These are phyloP conservation scores for Muricea muricata DNA, from an alignment of 92 coral and sea anemone species.

Conservation along the genomic window DNA sequence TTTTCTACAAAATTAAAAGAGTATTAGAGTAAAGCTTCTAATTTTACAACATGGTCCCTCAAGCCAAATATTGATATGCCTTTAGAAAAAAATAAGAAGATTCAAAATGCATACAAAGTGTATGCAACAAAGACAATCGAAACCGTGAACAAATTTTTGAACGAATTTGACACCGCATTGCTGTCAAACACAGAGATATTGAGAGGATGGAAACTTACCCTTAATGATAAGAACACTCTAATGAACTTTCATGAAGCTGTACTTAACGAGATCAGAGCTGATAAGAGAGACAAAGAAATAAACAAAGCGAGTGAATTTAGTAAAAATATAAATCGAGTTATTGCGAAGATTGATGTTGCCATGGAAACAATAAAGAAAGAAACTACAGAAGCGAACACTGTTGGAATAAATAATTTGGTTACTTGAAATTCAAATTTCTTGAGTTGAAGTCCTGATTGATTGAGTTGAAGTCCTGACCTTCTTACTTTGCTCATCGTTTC, in stretches of 20 bases:
- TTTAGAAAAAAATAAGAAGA: background rate
- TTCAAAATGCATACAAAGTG: background rate
- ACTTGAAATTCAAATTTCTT: background rate
- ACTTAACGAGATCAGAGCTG: too few relatives aligned
- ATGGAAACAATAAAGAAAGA: too few relatives aligned
- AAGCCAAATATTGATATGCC: conserved; percentile 15
- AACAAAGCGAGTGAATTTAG: too few relatives aligned
- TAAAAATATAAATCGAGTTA: too few relatives aligned
- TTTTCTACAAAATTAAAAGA: too few relatives aligned
- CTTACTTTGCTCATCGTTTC: background rate
- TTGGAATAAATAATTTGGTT: background rate
- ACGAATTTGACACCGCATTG: background rate
- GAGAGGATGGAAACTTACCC: background rate
- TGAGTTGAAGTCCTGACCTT: background rate
- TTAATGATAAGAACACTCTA: conserved; percentile 25
- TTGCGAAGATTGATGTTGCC: too few relatives aligned
- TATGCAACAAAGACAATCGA: too few relatives aligned
- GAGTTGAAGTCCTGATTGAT: conserved; percentile 10
- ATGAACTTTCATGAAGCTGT: conserved; percentile 55
- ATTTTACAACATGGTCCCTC: conserved; percentile 56
- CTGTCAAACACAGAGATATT: background rate
- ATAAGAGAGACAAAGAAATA: too few relatives aligned
- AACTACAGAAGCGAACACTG: too few relatives aligned
- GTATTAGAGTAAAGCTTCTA: too few relatives aligned
- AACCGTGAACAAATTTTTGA: background rate